These are phyloP conservation scores for Meteorus colon DNA, from an alignment of 2,888 invertebrate genomes.

Conservation along the genomic window DNA sequence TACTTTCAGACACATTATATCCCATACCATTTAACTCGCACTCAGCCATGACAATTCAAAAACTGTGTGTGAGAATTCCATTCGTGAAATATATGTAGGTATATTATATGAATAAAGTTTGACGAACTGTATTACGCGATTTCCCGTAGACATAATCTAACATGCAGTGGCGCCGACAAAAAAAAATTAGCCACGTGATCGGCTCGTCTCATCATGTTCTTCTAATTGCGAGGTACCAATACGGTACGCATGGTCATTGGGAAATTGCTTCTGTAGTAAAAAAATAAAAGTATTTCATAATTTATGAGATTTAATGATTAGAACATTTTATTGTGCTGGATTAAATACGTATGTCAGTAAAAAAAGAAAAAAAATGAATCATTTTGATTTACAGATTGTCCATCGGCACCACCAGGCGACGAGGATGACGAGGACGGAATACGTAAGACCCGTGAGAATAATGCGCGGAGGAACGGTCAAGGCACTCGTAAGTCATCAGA, in stretches of 20 bases:
- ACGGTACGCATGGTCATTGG: conserved; percentile 63
- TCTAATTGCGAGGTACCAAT: conserved; percentile 71
- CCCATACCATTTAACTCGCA: conserved; percentile 27
- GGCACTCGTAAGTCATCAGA: conserved; percentile 50
- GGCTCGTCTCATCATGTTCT: conserved; percentile 70
- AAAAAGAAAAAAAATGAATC: not conserved
- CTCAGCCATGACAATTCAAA: not conserved
- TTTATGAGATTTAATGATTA: too few species aligned
- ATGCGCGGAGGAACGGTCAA: conserved; percentile 54
- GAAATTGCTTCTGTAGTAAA: conserved; percentile 2
- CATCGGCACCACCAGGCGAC: conserved; percentile 68
- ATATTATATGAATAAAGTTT: conserved; percentile 14
- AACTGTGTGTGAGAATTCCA: not conserved
- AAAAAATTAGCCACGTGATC: conserved; percentile 69
- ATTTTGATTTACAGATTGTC: conserved; percentile 15
- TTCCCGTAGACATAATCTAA: conserved; percentile 47
- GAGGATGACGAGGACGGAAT: conserved; percentile 69
- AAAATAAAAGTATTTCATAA: not conserved
- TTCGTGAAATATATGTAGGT: conserved; percentile 29
- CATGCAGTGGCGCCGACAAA: conserved; percentile 72
- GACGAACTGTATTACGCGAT: not conserved
- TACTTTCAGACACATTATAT: conserved; percentile 8
- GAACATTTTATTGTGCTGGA: not conserved
- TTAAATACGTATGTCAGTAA: not conserved
- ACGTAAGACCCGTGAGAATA: conserved; percentile 62